Evolutionary conservation across 2,888 invertebrate genomes (phyloP).

Genomic region (Tenodera sinensis): DNA sequence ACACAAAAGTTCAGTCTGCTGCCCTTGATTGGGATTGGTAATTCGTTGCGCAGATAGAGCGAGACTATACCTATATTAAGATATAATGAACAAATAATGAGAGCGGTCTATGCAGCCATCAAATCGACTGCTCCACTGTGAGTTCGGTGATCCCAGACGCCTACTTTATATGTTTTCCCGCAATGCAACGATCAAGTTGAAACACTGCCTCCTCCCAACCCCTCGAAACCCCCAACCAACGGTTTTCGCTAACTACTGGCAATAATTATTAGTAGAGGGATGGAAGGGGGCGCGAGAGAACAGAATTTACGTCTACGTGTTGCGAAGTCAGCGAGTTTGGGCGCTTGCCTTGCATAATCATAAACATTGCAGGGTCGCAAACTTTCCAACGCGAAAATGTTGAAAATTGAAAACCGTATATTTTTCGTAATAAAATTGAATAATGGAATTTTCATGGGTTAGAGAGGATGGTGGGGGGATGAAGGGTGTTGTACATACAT

Average conservation of each 20-base stretch:
- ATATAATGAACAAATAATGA: too few species aligned
- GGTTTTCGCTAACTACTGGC: background rate
- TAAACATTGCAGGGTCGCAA: background rate
- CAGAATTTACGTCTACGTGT: background rate
- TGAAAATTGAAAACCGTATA: slow-evolving; percentile 13
- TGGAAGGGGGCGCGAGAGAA: background rate
- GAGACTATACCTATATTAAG: too few species aligned
- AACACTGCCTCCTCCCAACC: background rate
- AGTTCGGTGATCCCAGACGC: background rate
- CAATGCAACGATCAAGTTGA: background rate
- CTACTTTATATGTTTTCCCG: background rate
- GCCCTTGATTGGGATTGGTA: too few species aligned
- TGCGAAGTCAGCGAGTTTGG: background rate
- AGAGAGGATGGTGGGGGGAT: background rate
- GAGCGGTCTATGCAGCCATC: too few species aligned
- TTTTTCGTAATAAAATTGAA: slow-evolving; percentile 15
- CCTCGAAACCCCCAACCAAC: background rate
- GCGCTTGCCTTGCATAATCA: background rate
- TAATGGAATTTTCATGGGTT: slow-evolving; percentile 12
- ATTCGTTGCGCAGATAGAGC: too few species aligned
- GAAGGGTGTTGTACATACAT: background rate
- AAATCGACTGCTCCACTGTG: too few species aligned
- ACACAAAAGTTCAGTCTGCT: too few species aligned
- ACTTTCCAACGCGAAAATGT: slow-evolving; percentile 2
- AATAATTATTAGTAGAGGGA: slow-evolving; percentile 7